These are phyloP conservation scores for Criorhina ranunculi DNA, from an alignment of 2,888 invertebrate species.

Conservation along the genomic window DNA sequence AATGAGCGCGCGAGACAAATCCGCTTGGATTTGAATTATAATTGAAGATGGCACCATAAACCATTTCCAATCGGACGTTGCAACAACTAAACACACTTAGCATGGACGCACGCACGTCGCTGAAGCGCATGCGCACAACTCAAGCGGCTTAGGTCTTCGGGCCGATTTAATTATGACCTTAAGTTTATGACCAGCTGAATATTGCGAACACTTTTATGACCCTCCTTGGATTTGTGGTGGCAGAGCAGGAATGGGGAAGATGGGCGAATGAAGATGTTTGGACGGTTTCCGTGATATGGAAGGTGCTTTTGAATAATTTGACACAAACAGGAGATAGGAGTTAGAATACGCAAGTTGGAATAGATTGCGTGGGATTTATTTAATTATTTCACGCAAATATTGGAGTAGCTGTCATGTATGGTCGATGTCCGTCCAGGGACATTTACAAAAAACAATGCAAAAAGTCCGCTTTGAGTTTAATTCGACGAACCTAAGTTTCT, in stretches of 20 bases:
- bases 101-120: conserved; percentile 68
- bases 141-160: conserved; percentile 13
- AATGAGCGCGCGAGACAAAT: conserved; percentile 73
- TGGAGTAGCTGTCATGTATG: neutral
- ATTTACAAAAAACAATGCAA: neutral
- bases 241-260: neutral
- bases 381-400: neutral
- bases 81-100: conserved; percentile 74
- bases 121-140: conserved; percentile 8
- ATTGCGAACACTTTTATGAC: conserved; percentile 73
- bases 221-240: conserved; percentile 28
- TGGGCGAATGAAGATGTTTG: conserved; percentile 65
- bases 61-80: conserved; percentile 72
- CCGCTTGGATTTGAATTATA: conserved; percentile 74
- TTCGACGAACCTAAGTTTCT: too few relatives aligned
- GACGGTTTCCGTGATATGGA: conserved; percentile 13
- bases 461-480: too few relatives aligned
- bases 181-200: conserved; percentile 65
- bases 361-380: conserved; percentile 8
- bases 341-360: conserved; percentile 24
- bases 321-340: conserved; percentile 62
- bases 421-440: too few relatives aligned
- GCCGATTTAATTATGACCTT: conserved; percentile 71
- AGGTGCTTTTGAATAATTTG: conserved; percentile 62
- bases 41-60: conserved; percentile 73